Evolutionary conservation across 1,140 invertebrate genomes (phyloP), one percentile per base, ranked within the genome.

Genomic region (Conus ventricosus): DNA sequence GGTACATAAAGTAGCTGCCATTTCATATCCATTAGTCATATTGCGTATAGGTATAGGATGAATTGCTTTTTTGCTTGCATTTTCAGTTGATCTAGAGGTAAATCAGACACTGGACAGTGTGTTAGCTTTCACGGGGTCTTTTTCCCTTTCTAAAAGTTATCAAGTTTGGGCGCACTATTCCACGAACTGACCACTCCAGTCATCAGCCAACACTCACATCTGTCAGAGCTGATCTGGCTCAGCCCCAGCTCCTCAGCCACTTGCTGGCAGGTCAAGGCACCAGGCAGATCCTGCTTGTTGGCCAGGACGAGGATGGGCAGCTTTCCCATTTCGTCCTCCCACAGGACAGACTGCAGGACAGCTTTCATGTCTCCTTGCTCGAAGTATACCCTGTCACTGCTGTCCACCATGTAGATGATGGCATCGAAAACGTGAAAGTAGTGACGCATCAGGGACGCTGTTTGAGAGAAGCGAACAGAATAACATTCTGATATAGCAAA

Each of bases 321-420:
- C 8, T 5, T 3, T 8, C 39, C 3, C 54, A 27, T 5, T 55
- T 84, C 82, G 4, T 60, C 82, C 54, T 63, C 82, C 15, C 13
- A 5, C 25, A 63, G 23, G 23, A 84, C 5, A 5, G 7, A 5
- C 92, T 97, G 97, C 81, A 99, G 95, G 96, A 99, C 99, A 93
- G 98, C 97, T 95, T 98, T 96, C 23, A 98, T 98, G 95, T 99
- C 98, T 84, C 96, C 96, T 95, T 99, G 98, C 84, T 96, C 96
- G 93, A 99, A 97, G 95, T 99, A 97, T 94, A 99, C 98, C 75
- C 98, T 96, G 95, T 99, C 99, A 95, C 98, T 99, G 83, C 98
- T 99, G 95, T 99, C 99, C 15, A 99, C 98, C 51, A 99, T 98
- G 95, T 99, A 99, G 89, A 99, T 13, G 10, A 84, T 13, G 20